Conservation (phyloP, 2,888 invertebrate species). For the Reticulitermes lucifugus region DNA sequence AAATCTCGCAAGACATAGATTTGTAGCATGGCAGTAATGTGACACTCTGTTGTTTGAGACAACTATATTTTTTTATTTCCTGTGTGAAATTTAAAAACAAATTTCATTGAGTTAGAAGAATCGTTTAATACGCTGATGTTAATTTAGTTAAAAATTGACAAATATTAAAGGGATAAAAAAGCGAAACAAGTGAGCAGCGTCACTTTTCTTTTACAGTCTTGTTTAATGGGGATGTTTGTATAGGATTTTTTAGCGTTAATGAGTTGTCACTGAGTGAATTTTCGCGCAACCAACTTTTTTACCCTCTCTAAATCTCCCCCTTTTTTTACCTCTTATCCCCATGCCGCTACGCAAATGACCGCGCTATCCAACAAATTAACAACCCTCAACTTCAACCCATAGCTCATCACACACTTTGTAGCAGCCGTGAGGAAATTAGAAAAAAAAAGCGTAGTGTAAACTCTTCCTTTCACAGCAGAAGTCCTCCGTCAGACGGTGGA, state of each 20-base stretch:
- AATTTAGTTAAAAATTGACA: background rate
- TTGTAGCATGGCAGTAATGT: background rate
- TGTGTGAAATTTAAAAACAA: background rate
- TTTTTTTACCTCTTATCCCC: constrained; percentile 31
- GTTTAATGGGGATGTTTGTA: constrained; percentile 30
- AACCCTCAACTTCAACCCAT: constrained; percentile 44
- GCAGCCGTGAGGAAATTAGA: constrained; percentile 5
- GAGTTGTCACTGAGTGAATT: constrained; percentile 42
- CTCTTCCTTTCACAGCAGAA: constrained; percentile 8
- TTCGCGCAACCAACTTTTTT: constrained; percentile 39
- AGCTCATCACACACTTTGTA: constrained; percentile 44
- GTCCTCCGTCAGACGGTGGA: constrained; percentile 3
- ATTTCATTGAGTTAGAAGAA: background rate
- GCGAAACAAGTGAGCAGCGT: background rate
- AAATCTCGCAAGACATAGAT: too few relatives aligned
- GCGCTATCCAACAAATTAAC: constrained; percentile 45
- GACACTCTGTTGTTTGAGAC: background rate
- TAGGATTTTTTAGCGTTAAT: constrained; percentile 34
- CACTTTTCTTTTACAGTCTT: constrained; percentile 13
- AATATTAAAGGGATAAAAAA: background rate
- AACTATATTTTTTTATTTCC: background rate
- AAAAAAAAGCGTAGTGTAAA: background rate
- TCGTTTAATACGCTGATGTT: background rate
- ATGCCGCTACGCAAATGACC: constrained; percentile 33
- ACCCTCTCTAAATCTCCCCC: constrained; percentile 21